Base-by-base conservation (phyloP, 2,797 vertebrate species). In the Eutrigla gurnardus region DNA sequence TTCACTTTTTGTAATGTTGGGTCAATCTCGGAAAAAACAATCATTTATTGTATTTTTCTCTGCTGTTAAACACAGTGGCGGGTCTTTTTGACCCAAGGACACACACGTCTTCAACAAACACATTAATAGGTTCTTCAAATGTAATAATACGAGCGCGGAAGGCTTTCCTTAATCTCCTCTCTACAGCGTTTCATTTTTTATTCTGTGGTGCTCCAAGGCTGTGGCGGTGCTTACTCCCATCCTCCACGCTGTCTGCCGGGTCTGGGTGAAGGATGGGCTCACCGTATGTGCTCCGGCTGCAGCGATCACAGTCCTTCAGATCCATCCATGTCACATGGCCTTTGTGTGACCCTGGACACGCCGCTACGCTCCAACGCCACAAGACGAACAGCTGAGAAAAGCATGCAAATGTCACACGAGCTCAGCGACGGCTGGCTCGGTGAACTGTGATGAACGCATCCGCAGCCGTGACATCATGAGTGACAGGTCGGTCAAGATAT, bases 261-360 rank as follows among this genome's bases (percentile, higher is more conserved):
- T 58, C 77, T 86, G 15, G 63, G 81, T 77, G 55, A 78, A 80
- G 42, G 73, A 46, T 14, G 0, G 65, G 63, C 64, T 80, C 77
- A 70, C 67, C 50, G 6, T 57, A 7, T 40, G 70, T 33, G 62
- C 73, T 82, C 69, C 67, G 54, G 46, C 69, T 58, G 67, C 75
- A 75, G 66, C 65, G 75, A 75, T 79, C 78, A 67, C 80, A 70
- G 70, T 75, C 37, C 36, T 75, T 84, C 69, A 75, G 8, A 73
- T 70, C 65, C 55, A 71, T 83, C 32, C 7, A 79, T 73, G 55
- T 60, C 64, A 4, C 67, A 70, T 70, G 74, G 78, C 57, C 73
- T 78, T 60, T 15, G 58, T 61, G 67, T 70, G 83, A 83, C 82
- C 79, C 70, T 67, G 79, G 54, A 50, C 69, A 42, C 70, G 0